phyloP scores from a whole-genome alignment of 2,113 vertebrate genomes.

The Halichoerus grypus region DNA sequence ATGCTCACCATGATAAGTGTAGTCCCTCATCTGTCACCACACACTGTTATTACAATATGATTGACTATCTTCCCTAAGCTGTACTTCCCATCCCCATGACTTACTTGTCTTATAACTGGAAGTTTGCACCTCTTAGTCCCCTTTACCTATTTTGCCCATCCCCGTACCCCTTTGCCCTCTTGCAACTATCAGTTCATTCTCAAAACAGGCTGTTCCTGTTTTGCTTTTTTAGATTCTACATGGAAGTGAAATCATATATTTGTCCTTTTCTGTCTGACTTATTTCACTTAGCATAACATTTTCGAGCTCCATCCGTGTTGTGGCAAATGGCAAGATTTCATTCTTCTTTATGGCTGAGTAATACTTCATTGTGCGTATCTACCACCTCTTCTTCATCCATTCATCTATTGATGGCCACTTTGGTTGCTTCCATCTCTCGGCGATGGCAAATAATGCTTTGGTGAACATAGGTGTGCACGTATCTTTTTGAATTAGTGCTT shows the following conservation, averaged over 20 bases:
- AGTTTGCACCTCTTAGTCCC: neutral
- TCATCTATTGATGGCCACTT: neutral
- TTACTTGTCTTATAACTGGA: neutral
- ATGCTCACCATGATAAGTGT: neutral
- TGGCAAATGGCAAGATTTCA: neutral
- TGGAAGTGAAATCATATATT: neutral
- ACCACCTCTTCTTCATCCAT: neutral
- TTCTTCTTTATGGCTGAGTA: neutral
- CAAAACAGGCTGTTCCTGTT: neutral
- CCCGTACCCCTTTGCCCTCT: neutral
- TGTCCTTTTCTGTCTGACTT: neutral
- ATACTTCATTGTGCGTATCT: neutral
- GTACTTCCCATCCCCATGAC: neutral
- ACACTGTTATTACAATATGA: neutral
- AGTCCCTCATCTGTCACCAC: no score
- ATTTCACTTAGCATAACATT: neutral
- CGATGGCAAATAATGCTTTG: neutral
- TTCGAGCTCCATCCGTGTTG: neutral
- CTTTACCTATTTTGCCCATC: neutral
- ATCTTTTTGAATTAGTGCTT: neutral
- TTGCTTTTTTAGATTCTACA: neutral
- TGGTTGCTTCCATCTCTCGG: neutral
- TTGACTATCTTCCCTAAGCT: no score
- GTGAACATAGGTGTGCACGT: neutral
- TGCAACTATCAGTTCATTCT: neutral